phyloP scores from a whole-genome alignment of 2,113 vertebrate genomes.

The Climacteris rufus region DNA sequence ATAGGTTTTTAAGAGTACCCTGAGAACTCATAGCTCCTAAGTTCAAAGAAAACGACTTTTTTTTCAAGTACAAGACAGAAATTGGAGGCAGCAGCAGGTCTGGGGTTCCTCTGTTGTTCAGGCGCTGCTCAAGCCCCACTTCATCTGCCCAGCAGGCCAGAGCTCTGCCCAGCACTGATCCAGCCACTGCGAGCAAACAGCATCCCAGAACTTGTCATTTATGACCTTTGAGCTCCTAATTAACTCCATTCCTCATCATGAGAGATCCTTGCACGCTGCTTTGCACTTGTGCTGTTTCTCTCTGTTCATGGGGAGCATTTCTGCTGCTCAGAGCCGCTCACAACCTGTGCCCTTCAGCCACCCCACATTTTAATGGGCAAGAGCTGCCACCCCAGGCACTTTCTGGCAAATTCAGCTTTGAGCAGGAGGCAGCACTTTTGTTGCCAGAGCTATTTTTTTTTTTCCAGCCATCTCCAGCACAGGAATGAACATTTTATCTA shows the following conservation, averaged over 20 bases:
- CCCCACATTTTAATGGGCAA: too few relatives aligned
- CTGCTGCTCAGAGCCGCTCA: not conserved
- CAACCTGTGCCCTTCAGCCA: too few relatives aligned
- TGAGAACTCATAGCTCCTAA: not conserved
- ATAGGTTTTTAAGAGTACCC: not conserved
- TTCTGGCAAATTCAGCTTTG: not conserved
- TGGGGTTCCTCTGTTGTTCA: not conserved
- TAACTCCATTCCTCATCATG: not conserved
- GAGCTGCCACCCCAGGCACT: too few relatives aligned
- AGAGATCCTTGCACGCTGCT: not conserved
- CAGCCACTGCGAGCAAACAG: not conserved
- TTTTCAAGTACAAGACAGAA: not conserved
- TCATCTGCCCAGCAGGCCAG: not conserved
- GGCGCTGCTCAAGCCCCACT: not conserved
- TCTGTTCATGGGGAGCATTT: not conserved
- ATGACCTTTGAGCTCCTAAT: not conserved
- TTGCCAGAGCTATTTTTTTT: not conserved
- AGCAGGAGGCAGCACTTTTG: not conserved
- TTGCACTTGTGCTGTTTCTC: not conserved
- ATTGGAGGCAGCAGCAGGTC: not conserved
- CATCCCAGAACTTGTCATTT: not conserved
- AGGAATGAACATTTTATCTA: not conserved
- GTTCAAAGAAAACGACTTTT: not conserved
- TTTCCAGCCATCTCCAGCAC: not conserved
- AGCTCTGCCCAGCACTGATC: not conserved